Base-by-base conservation (phyloP, 1,140 invertebrate genomes). In the Zophobas morio region DNA sequence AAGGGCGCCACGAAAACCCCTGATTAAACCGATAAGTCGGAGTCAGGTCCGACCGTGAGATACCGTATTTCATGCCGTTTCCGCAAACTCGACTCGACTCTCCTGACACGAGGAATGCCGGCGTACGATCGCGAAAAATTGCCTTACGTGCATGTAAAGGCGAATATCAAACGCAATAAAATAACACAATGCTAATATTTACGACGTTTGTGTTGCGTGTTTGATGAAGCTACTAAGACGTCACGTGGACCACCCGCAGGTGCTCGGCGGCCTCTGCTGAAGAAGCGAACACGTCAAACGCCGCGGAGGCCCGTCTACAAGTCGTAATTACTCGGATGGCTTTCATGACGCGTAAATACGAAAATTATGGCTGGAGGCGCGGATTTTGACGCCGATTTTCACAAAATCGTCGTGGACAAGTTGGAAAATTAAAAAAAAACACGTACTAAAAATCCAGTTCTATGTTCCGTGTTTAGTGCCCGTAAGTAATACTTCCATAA, bases 211-310 rank as follows among this genome's bases (percentile, higher is more conserved):
- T 33, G 49, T 46, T 53, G 66, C 63, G 51, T 60, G 76, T 73
- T 63, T 51, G 76, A 74, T 66, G 76, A 70, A 49, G 56, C 70
- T 63, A 73, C 36, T 60, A 56, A 66, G 70, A 57, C 71, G 57
- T 74, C 71, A 57, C 57, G 74, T 60, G 78, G 78, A 78, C 76
- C 79, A 80, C 76, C 79, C 79, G 76, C 73, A 34, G 56, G 57
- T 51, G 49, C 6, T 20, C 49, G 20, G 49, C 49, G 20, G 60
- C 39, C 20, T 40, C 60, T 66, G 37, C 60, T 66, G 60, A 66
- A 66, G 60, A 66, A 66, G 60, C 70, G 70, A 40, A 66, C 54
- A 76, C 74, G 74, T 60, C 74, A 70, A 75, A 79, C 78, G 76
- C 78, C 60, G 42, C 72, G 66, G 51, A 71, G 70, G 78, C 72